Conservation (phyloP, 2,797 vertebrate species). For the Botia almorhae region DNA sequence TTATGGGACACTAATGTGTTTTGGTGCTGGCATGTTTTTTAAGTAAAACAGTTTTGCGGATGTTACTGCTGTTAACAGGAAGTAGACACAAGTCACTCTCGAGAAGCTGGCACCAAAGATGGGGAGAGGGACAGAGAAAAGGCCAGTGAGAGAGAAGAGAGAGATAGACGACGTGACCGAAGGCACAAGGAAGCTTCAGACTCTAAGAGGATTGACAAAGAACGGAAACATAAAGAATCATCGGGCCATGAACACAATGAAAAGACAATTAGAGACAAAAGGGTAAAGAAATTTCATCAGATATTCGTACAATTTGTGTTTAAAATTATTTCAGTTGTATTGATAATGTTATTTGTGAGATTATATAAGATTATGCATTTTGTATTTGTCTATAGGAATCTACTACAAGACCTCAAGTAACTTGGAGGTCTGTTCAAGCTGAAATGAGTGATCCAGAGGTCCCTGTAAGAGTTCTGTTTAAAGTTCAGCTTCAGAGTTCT, state of each 20-base stretch:
- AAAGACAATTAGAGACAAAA: conserved; percentile 37
- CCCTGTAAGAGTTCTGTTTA: conserved; percentile 60
- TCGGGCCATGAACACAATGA: conserved; percentile 43
- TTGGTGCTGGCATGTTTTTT: background rate
- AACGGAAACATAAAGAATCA: conserved; percentile 54
- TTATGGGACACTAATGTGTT: background rate
- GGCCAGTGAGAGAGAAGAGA: conserved; percentile 57
- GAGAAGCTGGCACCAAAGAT: conserved; percentile 63
- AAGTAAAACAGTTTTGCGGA: background rate
- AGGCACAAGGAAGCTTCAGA: conserved; percentile 68
- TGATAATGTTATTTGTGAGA: background rate
- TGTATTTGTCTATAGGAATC: conserved; percentile 58
- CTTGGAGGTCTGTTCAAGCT: conserved; percentile 41
- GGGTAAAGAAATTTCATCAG: conserved; percentile 14
- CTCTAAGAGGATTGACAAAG: conserved; percentile 57
- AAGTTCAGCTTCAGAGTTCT: background rate
- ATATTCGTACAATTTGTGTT: conserved; percentile 59
- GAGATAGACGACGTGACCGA: conserved; percentile 59
- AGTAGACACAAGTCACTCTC: conserved; percentile 53
- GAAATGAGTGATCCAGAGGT: conserved; percentile 54
- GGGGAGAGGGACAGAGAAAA: conserved; percentile 38
- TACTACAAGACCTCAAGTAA: conserved; percentile 24
- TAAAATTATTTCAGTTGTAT: background rate
- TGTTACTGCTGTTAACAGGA: conserved; percentile 67
- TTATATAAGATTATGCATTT: background rate